phyloP scores from a whole-genome alignment of 2,113 vertebrate genomes.

The Probosciger aterrimus region DNA sequence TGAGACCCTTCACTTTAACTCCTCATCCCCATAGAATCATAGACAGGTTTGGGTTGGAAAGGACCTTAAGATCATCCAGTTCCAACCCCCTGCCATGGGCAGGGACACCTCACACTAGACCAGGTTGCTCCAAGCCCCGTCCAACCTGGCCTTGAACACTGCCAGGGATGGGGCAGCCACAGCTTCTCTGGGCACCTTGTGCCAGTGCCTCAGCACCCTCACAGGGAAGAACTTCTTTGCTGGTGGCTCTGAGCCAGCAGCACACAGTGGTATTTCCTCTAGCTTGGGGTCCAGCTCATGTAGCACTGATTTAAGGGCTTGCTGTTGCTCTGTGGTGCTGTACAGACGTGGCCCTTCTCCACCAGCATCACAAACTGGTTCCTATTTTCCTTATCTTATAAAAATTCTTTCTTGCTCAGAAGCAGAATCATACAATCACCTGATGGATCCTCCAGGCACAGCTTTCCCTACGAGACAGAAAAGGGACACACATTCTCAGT shows the following conservation, averaged over 20 bases:
- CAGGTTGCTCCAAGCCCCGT: background rate
- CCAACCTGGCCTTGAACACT: background rate
- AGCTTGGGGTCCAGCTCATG: background rate
- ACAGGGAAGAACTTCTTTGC: background rate
- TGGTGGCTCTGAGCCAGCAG: background rate
- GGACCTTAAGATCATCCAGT: background rate
- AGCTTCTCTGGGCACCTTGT: background rate
- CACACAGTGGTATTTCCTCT: background rate
- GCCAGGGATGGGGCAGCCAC: background rate
- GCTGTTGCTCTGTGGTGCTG: background rate
- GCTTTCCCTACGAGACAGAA: background rate
- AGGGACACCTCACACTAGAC: rapidly evolving
- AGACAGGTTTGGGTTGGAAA: background rate
- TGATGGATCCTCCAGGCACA: background rate
- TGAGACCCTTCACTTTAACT: background rate
- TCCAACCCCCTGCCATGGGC: background rate
- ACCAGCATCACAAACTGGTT: background rate
- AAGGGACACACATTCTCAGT: background rate
- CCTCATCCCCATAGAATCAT: background rate
- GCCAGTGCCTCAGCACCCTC: background rate
- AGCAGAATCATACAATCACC: background rate
- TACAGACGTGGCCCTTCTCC: background rate
- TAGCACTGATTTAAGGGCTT: background rate
- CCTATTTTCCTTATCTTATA: background rate
- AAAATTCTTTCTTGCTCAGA: background rate